Base-by-base conservation (phyloP, 2,888 invertebrate species). In the Chesias legatella region DNA sequence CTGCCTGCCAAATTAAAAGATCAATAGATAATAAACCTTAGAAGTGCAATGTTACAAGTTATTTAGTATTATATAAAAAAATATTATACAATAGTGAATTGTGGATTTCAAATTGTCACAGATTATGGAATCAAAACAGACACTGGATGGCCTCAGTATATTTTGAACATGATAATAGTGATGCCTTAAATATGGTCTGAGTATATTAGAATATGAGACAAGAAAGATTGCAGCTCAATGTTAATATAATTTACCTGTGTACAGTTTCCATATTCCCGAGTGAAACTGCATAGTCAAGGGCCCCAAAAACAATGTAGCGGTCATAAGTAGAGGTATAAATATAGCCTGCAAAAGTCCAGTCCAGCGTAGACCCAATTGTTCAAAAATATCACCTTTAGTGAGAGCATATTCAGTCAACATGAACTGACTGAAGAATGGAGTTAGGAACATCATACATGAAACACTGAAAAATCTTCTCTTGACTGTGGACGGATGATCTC, bases 401-500 rank as follows among this genome's bases (percentile, higher is more conserved):
- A 93, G 74, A 36, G 91, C 79, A 41, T 90, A 89, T 55, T 91
- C 90, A 42, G 91, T 89, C 22, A 94, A 89, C 61, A 94, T 94
- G 58, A 91, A 89, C 68, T 94, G 93, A 33, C 95, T 90, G 65
- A 95, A 92, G 44, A 93, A 80, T 33, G 96, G 95, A 7, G 96
- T 93, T 36, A 97, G 68, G 35, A 95, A 73, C 89, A 95, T 93
- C 85, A 96, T 94, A 49, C 94, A 84, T 53, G 92, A 91, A 6
- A 95, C 96, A 79, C 97, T 96, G 55, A 95, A 90, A 73, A 97
- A 97, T 67, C 97, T 91, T 68, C 92, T 92, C 74, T 95, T 96
- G 56, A 98, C 95, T 3, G 94, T 95, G 6, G 93, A 90, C 7
- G 97, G 96, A 79, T 98, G 96, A 71, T 97, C 94, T 67, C 98